Base-by-base conservation (phyloP, 1,140 invertebrate genomes). In the Daktulosphaira vitifoliae region DNA sequence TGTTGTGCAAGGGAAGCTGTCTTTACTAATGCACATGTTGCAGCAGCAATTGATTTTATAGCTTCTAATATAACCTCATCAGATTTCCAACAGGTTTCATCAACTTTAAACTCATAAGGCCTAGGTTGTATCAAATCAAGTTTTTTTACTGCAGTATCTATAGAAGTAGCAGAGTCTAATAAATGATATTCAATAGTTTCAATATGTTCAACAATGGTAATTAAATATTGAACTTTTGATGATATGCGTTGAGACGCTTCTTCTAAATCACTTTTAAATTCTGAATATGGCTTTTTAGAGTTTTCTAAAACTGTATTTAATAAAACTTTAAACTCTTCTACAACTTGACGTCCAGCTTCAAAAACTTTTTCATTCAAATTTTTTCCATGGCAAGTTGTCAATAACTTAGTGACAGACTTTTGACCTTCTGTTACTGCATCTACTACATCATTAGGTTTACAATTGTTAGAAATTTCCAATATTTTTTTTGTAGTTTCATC, bases 21-120 rank as follows among this genome's bases (percentile, higher is more conserved):
- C 72, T 96, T 90, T 0, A 99, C 93, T 1, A 99, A 77, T 0
- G 94, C 93, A 4, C 94, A 93, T 0, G 96, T 98, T 0, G 96
- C 96, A 1, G 91, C 86, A 54, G 96, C 93, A 68, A 99, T 98
- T 0, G 93, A 96, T 78, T 98, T 97, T 9, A 95, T 95, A 1
- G 96, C 95, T 74, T 97, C 92, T 69, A 99, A 75, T 68, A 99
- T 99, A 86, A 98, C 97, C 75, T 98, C 96, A 74, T 99, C 96
- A 77, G 99, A 96, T 77, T 96, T 96, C 77, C 95, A 81, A 3
- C 56, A 46, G 67, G 82, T 89, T 76, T 97, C 92, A 74, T 95
- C 92, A 7, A 92, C 84, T 78, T 96, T 90, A 86, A 92, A 71
- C n/a, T 59, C 54, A 29, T 54, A 59, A 39, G 46, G 81, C 33